Evolutionary conservation across 2,797 vertebrate species (phyloP), one percentile per base, ranked within the genome.

Genomic region (Acestrorhynchus altus): DNA sequence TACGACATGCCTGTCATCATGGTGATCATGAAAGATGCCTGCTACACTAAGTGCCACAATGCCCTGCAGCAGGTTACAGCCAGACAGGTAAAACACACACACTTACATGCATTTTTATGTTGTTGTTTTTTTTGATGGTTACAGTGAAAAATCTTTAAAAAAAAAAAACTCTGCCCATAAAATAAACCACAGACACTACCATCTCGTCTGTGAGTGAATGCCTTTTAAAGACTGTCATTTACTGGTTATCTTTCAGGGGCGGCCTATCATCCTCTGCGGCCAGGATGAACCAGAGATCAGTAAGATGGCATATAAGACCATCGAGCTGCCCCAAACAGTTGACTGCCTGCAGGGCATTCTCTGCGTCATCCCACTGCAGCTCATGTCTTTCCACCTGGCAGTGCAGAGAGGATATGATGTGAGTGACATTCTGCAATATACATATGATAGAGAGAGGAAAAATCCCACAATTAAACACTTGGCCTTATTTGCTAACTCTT

Each of bases 1-100:
- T 95, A 96, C 84, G 87, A 97, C 81, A 99, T 99, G 97, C 97
- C 97, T 0, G 95, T 98, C 83, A 98, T 99, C 88, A 98, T 99
- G 97, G 90, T 99, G 84, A 95, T 98, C 86, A 96, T 97, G 96
- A 96, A 91, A 79, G 97, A 99, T 24, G 91, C 93, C 82, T 97
- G 96, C 89, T 98, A 98, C 85, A 86, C 82, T 76, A 99, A 99
- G 88, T 99, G 97, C 85, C 96, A 99, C 87, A 99, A 98, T 0
- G 97, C 97, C 73, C 90, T 99, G 85, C 95, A 98, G 47, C 97
- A 99, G 83, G 88, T 99, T 89, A 96, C 93, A 0, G 97, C 97
- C 74, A 93, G 97, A 88, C 95, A 97, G 91, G 97, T 98, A 91
- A 72, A 35, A n/a, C 52, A 54, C 15, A 9, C 40, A 28, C 52